Conservation (phyloP, 2,797 vertebrate genomes). For the Acipenser ruthenus region DNA sequence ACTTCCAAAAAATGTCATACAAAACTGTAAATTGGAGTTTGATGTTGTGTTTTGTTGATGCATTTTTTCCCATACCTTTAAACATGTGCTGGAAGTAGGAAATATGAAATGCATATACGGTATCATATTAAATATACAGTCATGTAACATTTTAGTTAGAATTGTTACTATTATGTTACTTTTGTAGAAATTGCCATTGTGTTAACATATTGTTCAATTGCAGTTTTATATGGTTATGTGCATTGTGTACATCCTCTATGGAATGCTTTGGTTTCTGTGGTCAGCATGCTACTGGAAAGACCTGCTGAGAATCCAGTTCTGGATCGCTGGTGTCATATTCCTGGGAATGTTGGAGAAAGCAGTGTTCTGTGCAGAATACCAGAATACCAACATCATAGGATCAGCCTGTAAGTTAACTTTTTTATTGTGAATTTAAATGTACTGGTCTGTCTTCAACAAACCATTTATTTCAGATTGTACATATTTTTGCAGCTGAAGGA, state of each 20-base stretch:
- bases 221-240: conserved; percentile 90
- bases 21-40: too few relatives aligned
- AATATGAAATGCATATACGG: too few relatives aligned
- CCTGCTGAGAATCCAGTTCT: conserved; percentile 81
- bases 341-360: conserved; percentile 84
- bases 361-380: conserved; percentile 77
- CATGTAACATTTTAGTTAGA: too few relatives aligned
- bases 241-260: conserved; percentile 72
- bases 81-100: too few relatives aligned
- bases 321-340: conserved; percentile 82
- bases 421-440: too few relatives aligned
- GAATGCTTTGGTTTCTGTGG: conserved; percentile 76
- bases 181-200: background rate
- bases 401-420: conserved; percentile 60
- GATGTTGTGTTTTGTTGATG: too few relatives aligned
- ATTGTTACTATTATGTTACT: background rate
- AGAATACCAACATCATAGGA: conserved; percentile 71
- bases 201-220: conserved; percentile 18
- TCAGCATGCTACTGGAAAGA: conserved; percentile 84
- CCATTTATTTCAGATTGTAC: background rate
- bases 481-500: conserved; percentile 49
- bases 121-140: too few relatives aligned
- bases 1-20: too few relatives aligned
- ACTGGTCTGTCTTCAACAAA: background rate
- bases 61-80: too few relatives aligned